Evolutionary conservation across 2,113 vertebrate species (phyloP).

Genomic region (Etheostoma spectabile): DNA sequence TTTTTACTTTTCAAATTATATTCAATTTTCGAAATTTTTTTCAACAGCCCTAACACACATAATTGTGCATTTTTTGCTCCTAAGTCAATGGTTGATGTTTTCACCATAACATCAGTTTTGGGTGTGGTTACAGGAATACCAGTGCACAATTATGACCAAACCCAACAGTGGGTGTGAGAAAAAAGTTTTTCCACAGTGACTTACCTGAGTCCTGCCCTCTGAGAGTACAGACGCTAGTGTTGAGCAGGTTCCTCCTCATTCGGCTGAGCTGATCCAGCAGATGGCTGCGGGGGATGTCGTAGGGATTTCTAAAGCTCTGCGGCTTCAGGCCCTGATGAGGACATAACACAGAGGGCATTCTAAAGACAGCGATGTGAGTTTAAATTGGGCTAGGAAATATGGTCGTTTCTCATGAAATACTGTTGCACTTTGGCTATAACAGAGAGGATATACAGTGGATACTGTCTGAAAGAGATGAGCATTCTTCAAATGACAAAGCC

Average conservation of each 20-base stretch:
- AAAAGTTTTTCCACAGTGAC: not conserved
- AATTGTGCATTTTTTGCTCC: too few relatives aligned
- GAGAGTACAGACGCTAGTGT: constrained; percentile 87
- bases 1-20: too few relatives aligned
- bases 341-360: not conserved
- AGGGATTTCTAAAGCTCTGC: constrained; percentile 95
- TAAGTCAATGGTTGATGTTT: not conserved
- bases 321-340: constrained; percentile 91
- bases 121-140: not conserved
- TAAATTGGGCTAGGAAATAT: not conserved
- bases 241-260: constrained; percentile 97
- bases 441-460: not conserved
- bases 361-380: not conserved
- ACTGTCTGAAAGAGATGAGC: not conserved
- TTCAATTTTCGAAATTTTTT: too few relatives aligned
- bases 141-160: not conserved
- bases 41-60: too few relatives aligned
- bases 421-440: not conserved
- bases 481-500: not conserved
- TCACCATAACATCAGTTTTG: not conserved
- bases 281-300: constrained; percentile 95
- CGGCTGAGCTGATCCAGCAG: constrained; percentile 96
- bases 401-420: constrained; percentile 1
- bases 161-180: not conserved
- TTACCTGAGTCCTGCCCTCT: constrained; percentile 94